Evolutionary conservation across 2,113 vertebrate genomes (phyloP).

Genomic region (Nothobranchius kuhntae): DNA sequence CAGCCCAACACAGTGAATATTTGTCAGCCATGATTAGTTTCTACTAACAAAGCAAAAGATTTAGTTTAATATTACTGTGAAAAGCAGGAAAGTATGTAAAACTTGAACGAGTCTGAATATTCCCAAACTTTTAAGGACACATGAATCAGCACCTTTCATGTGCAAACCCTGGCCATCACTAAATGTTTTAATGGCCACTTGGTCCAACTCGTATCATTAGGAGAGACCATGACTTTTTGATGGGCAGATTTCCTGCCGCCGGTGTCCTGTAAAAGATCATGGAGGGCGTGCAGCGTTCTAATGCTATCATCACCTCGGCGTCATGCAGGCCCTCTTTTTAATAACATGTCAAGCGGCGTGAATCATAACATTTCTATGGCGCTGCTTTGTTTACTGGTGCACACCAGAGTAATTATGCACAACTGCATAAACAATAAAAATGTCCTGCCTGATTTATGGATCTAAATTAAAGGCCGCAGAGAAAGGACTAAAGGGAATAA

Average conservation of each 20-base stretch:
- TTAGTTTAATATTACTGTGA: background rate
- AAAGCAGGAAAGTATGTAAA: background rate
- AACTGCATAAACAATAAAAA: conserved; percentile 59
- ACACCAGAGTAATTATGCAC: conserved; percentile 54
- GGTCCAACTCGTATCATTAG: conserved; percentile 61
- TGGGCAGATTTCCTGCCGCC: conserved; percentile 55
- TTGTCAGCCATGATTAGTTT: too few relatives aligned
- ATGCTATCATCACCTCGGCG: conserved; percentile 17
- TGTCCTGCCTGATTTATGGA: conserved; percentile 49
- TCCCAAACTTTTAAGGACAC: background rate
- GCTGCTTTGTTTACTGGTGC: conserved; percentile 57
- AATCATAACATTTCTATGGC: conserved; percentile 45
- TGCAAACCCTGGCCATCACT: conserved; percentile 40
- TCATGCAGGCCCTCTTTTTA: conserved; percentile 10
- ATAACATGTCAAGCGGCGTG: conserved; percentile 41
- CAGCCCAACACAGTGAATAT: background rate
- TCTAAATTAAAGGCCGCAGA: conserved; percentile 20
- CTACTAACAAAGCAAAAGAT: background rate
- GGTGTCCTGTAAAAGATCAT: conserved; percentile 51
- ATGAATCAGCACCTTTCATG: conserved; percentile 38
- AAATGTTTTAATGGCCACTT: conserved; percentile 68
- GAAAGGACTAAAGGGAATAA: conserved; percentile 17
- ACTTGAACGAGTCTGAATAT: background rate
- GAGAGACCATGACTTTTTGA: conserved; percentile 68
- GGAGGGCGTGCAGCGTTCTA: conserved; percentile 23